These are phyloP conservation scores for Nomada goodeniana DNA, from an alignment of 2,888 invertebrate genomes.

Conservation along the genomic window DNA sequence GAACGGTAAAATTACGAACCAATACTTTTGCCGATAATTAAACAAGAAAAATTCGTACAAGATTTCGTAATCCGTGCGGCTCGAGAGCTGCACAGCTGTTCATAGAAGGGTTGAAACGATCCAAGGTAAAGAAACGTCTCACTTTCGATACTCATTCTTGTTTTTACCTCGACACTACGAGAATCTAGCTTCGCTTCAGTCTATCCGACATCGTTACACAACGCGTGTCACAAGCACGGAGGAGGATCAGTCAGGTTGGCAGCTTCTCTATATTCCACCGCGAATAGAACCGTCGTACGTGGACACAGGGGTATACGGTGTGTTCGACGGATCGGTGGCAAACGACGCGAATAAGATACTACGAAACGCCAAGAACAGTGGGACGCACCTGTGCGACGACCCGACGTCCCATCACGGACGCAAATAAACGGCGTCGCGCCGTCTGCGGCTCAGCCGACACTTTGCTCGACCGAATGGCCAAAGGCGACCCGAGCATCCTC, in stretches of 20 bases:
- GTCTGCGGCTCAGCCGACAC: constrained; percentile 74
- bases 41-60: too few relatives aligned
- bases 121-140: too few relatives aligned
- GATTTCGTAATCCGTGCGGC: too few relatives aligned
- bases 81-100: too few relatives aligned
- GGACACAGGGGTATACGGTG: constrained; percentile 19
- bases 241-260: constrained; percentile 32
- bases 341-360: constrained; percentile 45
- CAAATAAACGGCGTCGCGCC: constrained; percentile 83
- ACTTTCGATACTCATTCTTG: neutral
- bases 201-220: constrained; percentile 37
- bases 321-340: constrained; percentile 39
- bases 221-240: constrained; percentile 22
- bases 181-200: constrained; percentile 4
- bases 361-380: constrained; percentile 42
- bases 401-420: constrained; percentile 69
- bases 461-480: constrained; percentile 54
- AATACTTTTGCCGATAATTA: too few relatives aligned
- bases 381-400: constrained; percentile 65
- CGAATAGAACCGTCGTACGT: constrained; percentile 54
- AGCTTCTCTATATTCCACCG: constrained; percentile 45
- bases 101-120: too few relatives aligned
- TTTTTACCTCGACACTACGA: constrained; percentile 12
- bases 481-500: constrained; percentile 36
- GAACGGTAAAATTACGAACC: too few relatives aligned